A percentile compares a stretch with the other conserved stretches of the same genome.
These are phyloP conservation scores for Drosophila kuntzei DNA, from an alignment of 2,888 invertebrate species.

Conservation along the genomic window DNA sequence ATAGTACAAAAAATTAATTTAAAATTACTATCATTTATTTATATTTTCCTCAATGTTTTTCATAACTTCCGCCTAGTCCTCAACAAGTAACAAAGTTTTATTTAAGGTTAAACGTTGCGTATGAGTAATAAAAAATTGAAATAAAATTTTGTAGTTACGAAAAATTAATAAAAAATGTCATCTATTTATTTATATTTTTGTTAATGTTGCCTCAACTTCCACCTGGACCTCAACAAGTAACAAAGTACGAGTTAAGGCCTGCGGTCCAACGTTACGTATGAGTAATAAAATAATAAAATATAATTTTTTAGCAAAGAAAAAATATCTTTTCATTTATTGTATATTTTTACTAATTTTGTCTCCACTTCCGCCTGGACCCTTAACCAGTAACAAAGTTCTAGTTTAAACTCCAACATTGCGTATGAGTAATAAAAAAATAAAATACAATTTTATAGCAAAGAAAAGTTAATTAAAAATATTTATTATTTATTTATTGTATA, in stretches of 20 bases:
- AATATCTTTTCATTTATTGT: background rate
- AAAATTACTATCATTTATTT: no score
- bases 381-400: no score
- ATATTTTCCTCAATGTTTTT: background rate
- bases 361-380: no score
- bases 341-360: background rate
- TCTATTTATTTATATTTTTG: background rate
- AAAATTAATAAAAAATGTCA: background rate
- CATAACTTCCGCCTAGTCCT: no score
- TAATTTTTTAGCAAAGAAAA: background rate
- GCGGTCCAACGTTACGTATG: no score
- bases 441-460: background rate
- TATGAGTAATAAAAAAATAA: no score
- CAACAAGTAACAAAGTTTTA: no score
- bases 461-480: background rate
- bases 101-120: no score
- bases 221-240: slow-evolving; percentile 51
- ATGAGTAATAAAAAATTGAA: no score
- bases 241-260: background rate
- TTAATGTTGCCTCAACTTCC: background rate
- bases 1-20: background rate
- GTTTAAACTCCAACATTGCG: no score
- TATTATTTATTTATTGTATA: no score
- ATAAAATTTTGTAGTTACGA: background rate
- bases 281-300: no score